Evolutionary conservation across 2,113 vertebrate genomes (phyloP).

Genomic region (Hydrochoerus hydrochaeris): DNA sequence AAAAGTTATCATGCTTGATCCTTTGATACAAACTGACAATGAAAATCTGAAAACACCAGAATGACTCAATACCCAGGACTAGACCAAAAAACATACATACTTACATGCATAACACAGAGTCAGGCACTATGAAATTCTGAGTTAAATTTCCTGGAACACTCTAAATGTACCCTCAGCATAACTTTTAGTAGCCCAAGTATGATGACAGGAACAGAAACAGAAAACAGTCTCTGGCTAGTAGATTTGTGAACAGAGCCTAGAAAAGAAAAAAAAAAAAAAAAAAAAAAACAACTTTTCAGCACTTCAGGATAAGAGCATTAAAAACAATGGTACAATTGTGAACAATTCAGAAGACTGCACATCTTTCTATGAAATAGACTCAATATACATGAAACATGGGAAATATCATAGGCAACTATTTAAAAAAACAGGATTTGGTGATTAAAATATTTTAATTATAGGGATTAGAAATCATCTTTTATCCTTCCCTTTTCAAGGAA

Average conservation of each 20-base stretch:
- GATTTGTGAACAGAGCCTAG: neutral
- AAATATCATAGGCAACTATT: neutral
- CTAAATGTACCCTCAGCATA: neutral
- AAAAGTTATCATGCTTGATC: neutral
- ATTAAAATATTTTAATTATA: conserved; percentile 11
- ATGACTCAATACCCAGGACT: neutral
- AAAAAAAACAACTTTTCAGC: too few relatives aligned
- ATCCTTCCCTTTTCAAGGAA: neutral
- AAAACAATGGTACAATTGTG: neutral
- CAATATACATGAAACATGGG: neutral
- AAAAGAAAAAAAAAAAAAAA: neutral
- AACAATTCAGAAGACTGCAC: neutral
- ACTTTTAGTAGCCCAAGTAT: neutral
- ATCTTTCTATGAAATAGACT: neutral
- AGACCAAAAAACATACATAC: neutral
- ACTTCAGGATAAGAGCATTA: neutral
- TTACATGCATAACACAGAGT: too few relatives aligned
- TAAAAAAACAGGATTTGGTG: neutral
- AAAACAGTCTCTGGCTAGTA: neutral
- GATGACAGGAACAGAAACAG: neutral
- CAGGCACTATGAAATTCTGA: neutral
- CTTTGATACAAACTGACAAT: neutral
- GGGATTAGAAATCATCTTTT: conserved; percentile 43
- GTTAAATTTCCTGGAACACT: neutral
- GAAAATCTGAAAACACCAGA: neutral